Percentiles rank a stretch among this genome's conserved stretches.
Evolutionary conservation across 1,140 invertebrate genomes (phyloP).

Genomic region (Branchinecta lindahli): DNA sequence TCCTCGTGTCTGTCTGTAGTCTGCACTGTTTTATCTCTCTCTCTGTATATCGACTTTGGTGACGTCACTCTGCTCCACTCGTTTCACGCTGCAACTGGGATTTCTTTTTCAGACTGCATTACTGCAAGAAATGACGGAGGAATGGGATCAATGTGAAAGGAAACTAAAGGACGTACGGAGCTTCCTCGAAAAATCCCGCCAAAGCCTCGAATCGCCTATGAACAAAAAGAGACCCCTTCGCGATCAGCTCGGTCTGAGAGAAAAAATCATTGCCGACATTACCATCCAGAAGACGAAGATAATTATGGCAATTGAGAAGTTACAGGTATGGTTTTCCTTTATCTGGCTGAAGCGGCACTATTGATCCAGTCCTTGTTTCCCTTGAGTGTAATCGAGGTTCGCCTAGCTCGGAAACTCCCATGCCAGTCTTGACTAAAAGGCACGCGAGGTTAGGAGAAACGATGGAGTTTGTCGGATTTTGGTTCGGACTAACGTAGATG

Average conservation of each 20-base stretch:
- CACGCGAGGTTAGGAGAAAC: too few relatives aligned
- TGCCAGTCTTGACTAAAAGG: neutral
- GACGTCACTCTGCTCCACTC: too few relatives aligned
- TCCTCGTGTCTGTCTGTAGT: too few relatives aligned
- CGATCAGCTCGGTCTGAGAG: slow-evolving; percentile 63
- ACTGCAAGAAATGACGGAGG: slow-evolving; percentile 76
- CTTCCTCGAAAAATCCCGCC: slow-evolving; percentile 73
- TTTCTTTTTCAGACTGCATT: slow-evolving; percentile 51
- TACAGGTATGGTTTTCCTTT: slow-evolving; percentile 45
- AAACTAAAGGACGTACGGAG: slow-evolving; percentile 73
- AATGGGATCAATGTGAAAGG: slow-evolving; percentile 88
- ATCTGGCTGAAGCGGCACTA: neutral
- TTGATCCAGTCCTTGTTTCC: neutral
- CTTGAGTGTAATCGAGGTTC: neutral
- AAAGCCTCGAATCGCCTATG: slow-evolving; percentile 56
- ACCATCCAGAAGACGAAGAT: slow-evolving; percentile 81
- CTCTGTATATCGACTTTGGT: too few relatives aligned
- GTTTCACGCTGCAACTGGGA: too few relatives aligned
- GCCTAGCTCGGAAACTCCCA: neutral
- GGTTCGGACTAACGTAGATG: neutral
- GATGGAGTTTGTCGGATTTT: neutral
- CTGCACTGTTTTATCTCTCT: too few relatives aligned
- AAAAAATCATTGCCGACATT: slow-evolving; percentile 72
- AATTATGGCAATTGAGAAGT: slow-evolving; percentile 73
- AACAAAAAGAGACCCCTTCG: slow-evolving; percentile 68